A percentile compares a stretch with the other conserved stretches of the same genome.
These are phyloP conservation scores for Pyrochroa serraticornis DNA, from an alignment of 2,888 invertebrate species.

Conservation along the genomic window DNA sequence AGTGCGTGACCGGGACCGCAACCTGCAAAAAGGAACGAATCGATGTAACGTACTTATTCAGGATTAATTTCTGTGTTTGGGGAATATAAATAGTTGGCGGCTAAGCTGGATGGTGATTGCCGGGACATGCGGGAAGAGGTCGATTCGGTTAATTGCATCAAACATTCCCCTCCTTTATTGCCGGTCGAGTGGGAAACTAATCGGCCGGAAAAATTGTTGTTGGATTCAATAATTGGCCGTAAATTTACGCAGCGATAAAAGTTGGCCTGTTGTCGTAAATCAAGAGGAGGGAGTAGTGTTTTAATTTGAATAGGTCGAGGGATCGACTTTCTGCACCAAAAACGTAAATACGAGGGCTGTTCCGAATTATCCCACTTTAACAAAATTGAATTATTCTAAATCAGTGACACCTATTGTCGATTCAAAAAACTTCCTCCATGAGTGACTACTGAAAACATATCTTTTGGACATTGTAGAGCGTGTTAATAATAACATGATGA, in stretches of 20 bases:
- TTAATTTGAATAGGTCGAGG: background rate
- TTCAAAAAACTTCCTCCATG: no score
- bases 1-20: constrained; percentile 75
- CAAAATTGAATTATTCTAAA: no score
- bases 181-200: constrained; percentile 2
- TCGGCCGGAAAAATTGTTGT: constrained; percentile 9
- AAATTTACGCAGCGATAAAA: background rate
- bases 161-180: background rate
- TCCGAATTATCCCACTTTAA: no score
- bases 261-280: constrained; percentile 7
- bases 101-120: no score
- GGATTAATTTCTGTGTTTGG: background rate
- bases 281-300: background rate
- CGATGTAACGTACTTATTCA: background rate
- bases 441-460: no score
- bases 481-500: no score
- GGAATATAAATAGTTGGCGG: background rate
- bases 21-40: constrained; percentile 54
- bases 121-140: no score
- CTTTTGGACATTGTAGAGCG: no score
- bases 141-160: background rate
- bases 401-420: no score
- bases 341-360: background rate
- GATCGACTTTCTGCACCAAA: background rate
- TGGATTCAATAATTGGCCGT: background rate